Evolutionary conservation across 2,888 invertebrate species (phyloP), one percentile per base, ranked within the genome.

Genomic region (Plebejus anna): DNA sequence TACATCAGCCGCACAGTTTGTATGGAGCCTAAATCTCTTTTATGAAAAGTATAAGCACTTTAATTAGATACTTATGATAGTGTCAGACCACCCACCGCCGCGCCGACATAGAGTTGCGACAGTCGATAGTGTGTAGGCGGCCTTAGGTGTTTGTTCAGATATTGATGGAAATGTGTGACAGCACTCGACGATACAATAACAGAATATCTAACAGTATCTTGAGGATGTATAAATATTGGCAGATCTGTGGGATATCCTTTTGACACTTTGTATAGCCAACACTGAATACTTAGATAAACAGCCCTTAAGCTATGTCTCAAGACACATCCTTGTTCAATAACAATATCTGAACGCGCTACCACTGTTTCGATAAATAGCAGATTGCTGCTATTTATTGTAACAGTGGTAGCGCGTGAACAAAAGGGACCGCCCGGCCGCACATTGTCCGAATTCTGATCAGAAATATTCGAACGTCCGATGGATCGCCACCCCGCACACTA

Each of bases 21-120:
- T 11, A 47, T 47, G 1, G 5, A 72, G 47, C 72, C 72, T 72
- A 47, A 4, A 47, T 4, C 13, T 9, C 28, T 47, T 28, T 72
- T 73, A 75, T 59, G 38, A 76, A 72, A 59, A 55, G 73, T 73
- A 73, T 73, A 42, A 72, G 72, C 72, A 73, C 73, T 86, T 88
- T 90, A 91, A 92, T 92, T 91, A 91, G 91, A 91, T 90, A 86
- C 84, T 87, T 90, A 92, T 91, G 91, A 83, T 66, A 66, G 32
- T 66, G 36, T 66, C 16, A 82, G 87, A 82, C 91, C 91, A 88
- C 91, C 91, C 91, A 90, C 90, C 81, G 73, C 84, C 82, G 55
- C 55, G 79, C 81, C 82, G 81, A 81, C 82, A 81, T 83, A 79
- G 76, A 70, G 79, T 80, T 89, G 89, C 89, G 89, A 91, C 91